Evolutionary conservation across 2,113 vertebrate species (phyloP), one percentile per base, ranked within the genome.

Genomic region (Labeo rohita): DNA sequence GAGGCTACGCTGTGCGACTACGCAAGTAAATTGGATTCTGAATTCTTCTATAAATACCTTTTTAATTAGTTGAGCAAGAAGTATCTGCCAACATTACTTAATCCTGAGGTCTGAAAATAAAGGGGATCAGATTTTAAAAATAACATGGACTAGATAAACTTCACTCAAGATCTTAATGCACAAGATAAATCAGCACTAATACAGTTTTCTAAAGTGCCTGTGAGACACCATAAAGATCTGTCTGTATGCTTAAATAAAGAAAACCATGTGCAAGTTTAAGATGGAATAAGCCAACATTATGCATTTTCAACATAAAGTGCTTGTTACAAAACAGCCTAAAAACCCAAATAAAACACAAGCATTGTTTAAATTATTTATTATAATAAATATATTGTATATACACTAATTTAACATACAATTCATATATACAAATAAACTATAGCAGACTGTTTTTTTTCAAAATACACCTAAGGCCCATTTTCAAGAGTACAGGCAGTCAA

Each of bases 361-460:
- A 16, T 85, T 12, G 85, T 83, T 87, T 76, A 86, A 90, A 90
- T 91, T 0, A 77, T 94, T 93, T 94, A 95, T 95, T 95, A 92
- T 92, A 91, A 94, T 94, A 95, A 95, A 95, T 94, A 93, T 90
- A 94, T 91, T 80, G 87, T 94, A 93, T 94, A 85, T 94, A 95
- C 94, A 94, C 90, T 91, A 90, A 92, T 89, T 92, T 91, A 86
- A 91, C 87, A 88, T 81, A 86, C 77, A 87, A 70, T 89, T 80
- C 56, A 80, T 66, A 89, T 92, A 73, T 91, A 93, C 89, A 94
- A 91, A 92, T 85, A 65, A 65, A 90, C 90, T 88, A 89, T 70
- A 83, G 28, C 5, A 70, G 63, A 82, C 13, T 65, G 52, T 59
- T 83, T 85, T 91, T 39, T 5, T 39, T 39, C 89, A 93, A 91